Evolutionary conservation across 2,888 invertebrate species (phyloP), one percentile per base, ranked within the genome.

Genomic region (Acleris laterana): DNA sequence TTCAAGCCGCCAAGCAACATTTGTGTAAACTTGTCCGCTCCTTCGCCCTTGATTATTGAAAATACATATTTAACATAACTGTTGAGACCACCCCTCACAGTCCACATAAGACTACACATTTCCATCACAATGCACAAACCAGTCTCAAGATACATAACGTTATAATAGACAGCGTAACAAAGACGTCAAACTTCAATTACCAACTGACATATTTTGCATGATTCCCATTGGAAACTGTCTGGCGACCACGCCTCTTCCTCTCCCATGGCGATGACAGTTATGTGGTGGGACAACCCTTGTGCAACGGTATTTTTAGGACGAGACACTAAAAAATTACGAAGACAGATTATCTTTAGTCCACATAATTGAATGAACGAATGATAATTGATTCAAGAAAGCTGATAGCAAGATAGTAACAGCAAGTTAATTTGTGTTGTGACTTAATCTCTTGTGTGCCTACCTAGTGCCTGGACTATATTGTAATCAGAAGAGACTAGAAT

Each of bases 241-340:
- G 81, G 79, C 78, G 76, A 82, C 89, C 90, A 88, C 92, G 89
- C 92, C 92, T 86, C 88, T 91, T 93, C 92, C 89, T 84, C 78
- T 71, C 68, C 70, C 72, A 76, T 76, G 78, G 80, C 80, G 72
- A 77, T 83, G 88, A 86, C 91, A 88, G 88, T 88, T 88, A 84
- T 75, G 70, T 13, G 76, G 75, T 83, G 81, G 82, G 53, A 48
- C 52, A 56, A 63, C 59, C 59, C 62, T 49, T 62, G 57, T 44
- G 42, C 25, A 62, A 69, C 59, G 53, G 62, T 56, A 69, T 59
- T 69, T 60, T 60, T 56, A 57, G 59, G 66, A 59, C 38, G 49
- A 59, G 49, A 59, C 19, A 19, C 20, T 20, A 20, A 49, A 20
- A 49, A 20, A 49, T 2, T 38, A 38, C 4, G 11, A 38, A 38